Evolutionary conservation across 2,888 invertebrate genomes (phyloP).

Genomic region (Ophion ventricosus): DNA sequence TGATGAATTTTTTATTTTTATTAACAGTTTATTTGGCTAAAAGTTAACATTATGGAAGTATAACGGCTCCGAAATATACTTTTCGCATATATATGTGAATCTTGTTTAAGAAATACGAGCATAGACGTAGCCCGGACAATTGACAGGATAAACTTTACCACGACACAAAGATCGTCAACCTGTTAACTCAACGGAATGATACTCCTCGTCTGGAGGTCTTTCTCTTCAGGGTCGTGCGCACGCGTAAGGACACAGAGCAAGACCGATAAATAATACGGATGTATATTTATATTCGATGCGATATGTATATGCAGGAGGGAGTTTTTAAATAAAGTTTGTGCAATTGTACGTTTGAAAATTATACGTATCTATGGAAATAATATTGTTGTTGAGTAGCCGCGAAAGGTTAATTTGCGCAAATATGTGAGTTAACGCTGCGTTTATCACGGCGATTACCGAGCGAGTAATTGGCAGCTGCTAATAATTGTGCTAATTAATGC

Average conservation of each 20-base stretch:
- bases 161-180: conserved; percentile 25
- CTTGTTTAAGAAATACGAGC: conserved; percentile 28
- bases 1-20: no score
- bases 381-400: not conserved
- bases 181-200: conserved; percentile 32
- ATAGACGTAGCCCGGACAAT: conserved; percentile 17
- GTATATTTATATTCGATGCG: not conserved
- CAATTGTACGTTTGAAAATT: not conserved
- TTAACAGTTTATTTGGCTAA: no score
- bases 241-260: not conserved
- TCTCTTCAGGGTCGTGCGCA: not conserved
- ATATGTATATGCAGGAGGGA: not conserved
- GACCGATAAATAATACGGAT: conserved; percentile 9
- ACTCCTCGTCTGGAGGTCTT: conserved; percentile 36
- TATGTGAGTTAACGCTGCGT: not conserved
- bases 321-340: not conserved
- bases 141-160: conserved; percentile 41
- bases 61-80: not conserved
- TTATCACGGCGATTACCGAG: not conserved
- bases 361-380: not conserved
- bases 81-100: not conserved
- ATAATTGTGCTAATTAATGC: not conserved
- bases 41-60: conserved; percentile 32
- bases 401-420: not conserved
- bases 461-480: not conserved